These are phyloP conservation scores for Sylvilagus floridanus DNA, from an alignment of 2,797 vertebrate genomes.

Conservation along the genomic window DNA sequence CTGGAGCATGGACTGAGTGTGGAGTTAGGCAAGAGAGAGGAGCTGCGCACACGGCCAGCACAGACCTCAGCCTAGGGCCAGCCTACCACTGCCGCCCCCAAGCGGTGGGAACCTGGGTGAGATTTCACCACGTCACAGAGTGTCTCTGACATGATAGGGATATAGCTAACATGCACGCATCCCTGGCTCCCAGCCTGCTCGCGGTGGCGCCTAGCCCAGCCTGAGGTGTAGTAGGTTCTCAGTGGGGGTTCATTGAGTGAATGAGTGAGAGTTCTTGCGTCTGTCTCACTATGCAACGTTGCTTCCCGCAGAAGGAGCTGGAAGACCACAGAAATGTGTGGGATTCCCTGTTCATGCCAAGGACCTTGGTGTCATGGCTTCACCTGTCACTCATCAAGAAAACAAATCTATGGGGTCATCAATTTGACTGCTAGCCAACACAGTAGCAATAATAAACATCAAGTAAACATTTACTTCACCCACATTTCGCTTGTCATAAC, in stretches of 20 bases:
- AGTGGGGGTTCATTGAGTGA: not conserved
- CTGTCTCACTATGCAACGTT: too few species aligned
- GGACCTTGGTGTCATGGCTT: not conserved
- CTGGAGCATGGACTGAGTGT: not conserved
- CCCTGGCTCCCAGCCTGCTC: not conserved
- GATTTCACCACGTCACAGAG: not conserved
- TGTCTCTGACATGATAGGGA: not conserved
- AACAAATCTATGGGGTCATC: not conserved
- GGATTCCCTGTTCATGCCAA: not conserved
- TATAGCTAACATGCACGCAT: not conserved
- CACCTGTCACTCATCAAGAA: constrained; percentile 48
- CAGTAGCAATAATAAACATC: constrained; percentile 61
- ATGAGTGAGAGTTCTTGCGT: accelerated
- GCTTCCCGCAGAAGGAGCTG: not conserved
- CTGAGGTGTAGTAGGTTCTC: not conserved
- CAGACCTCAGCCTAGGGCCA: not conserved
- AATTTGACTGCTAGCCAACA: constrained; percentile 65
- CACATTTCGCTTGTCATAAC: constrained; percentile 52
- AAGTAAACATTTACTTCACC: constrained; percentile 66
- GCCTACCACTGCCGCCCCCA: too few species aligned
- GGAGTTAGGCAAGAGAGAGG: not conserved
- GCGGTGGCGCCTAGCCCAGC: too few species aligned
- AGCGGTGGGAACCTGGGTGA: too few species aligned
- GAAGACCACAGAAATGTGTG: not conserved
- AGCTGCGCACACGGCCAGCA: not conserved